Conservation (phyloP, 2,797 vertebrate species). For the Myripristis murdjan region DNA sequence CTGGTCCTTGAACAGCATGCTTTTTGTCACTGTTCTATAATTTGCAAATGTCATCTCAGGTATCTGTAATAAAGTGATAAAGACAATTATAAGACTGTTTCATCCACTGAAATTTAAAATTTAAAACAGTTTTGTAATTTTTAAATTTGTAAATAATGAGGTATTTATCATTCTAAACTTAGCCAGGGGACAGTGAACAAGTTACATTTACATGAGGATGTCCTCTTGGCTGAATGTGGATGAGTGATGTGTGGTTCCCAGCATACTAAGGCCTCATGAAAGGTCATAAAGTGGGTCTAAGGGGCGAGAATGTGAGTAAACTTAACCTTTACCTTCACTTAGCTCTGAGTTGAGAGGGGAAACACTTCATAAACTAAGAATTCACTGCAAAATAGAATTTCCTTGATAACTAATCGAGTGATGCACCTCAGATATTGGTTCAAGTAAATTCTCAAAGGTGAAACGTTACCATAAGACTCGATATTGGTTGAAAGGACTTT, state of each 20-base stretch:
- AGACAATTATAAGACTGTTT: not conserved
- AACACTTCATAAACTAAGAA: too few relatives aligned
- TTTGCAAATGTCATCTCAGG: not conserved
- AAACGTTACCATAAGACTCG: too few relatives aligned
- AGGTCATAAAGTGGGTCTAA: slow-evolving; percentile 22
- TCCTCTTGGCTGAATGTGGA: not conserved
- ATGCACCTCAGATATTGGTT: too few relatives aligned
- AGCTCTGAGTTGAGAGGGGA: too few relatives aligned
- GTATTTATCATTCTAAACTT: not conserved
- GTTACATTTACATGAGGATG: slow-evolving; percentile 10
- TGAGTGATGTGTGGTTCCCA: not conserved
- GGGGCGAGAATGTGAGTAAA: not conserved
- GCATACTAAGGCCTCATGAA: not conserved
- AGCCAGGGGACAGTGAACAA: not conserved
- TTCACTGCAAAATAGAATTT: too few relatives aligned
- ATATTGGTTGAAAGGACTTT: too few relatives aligned
- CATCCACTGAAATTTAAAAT: too few relatives aligned
- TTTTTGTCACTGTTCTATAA: too few relatives aligned
- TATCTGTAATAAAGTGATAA: not conserved
- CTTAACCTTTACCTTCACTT: too few relatives aligned
- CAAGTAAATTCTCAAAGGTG: too few relatives aligned
- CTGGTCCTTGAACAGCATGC: too few relatives aligned
- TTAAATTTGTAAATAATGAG: not conserved
- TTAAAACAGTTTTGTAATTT: not conserved
- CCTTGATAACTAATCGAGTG: too few relatives aligned